Evolutionary conservation across 2,113 vertebrate genomes (phyloP), one percentile per base, ranked within the genome.

Genomic region (Prietella phreatophila): DNA sequence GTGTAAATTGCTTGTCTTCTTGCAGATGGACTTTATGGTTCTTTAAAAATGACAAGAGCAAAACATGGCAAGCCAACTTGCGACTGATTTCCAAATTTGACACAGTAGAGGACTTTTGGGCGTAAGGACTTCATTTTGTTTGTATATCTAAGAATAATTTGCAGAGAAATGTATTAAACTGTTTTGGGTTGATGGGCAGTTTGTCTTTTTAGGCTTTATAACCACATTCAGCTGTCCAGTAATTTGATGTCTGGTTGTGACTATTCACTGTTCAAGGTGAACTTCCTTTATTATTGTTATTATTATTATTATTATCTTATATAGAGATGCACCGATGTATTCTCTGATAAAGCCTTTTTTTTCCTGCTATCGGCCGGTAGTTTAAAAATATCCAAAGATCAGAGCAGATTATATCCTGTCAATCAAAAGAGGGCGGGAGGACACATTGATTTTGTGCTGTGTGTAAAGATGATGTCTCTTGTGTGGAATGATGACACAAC

Each of bases 61-160:
- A 99, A 97, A 99, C 98, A 92, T 99, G 98, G 98, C 98, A 99
- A 95, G 97, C 98, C 92, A 99, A 99, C 93, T 96, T 99, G 94
- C 97, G 97, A 86, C 96, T 99, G 94, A 99, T 99, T 94, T 99
- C 98, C 79, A 99, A 99, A 92, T 98, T 99, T 90, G 98, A 99
- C 95, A 99, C 98, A 65, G 98, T 99, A 93, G 98, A 99, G 95
- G 98, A 99, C 93, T 99, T 99, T 92, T 99, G 98, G 98, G 98
- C 98, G 98, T 99, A 99, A 97, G 98, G 94, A 36, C 36, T 13
- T 3, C 93, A 92, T 85, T 53, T 73, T 89, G 55, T 7, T 86
- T 83, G 88, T 13, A 61, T 67, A 65, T 56, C 80, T 11, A 30
- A 19, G 8, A 42, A 53, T 86, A 27, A 22, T 27, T 15, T 83